These are phyloP conservation scores for Zaprionus camerounensis DNA, from an alignment of 1,140 invertebrate species.

Conservation along the genomic window DNA sequence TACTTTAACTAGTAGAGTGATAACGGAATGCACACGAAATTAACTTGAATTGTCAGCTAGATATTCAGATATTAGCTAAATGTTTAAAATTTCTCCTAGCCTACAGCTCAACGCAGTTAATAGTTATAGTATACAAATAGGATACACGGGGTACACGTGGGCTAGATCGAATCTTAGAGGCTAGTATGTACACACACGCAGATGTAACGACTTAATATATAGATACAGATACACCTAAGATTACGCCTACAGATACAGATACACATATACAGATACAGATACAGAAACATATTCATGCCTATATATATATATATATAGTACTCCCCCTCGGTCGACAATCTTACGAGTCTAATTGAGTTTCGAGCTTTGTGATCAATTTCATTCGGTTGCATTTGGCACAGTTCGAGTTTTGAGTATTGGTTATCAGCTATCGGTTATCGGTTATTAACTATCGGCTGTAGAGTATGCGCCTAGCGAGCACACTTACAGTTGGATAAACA, in stretches of 20 bases:
- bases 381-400: constrained; percentile 65
- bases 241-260: background rate
- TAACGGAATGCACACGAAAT: constrained; percentile 22
- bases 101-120: constrained; percentile 43
- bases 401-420: constrained; percentile 28
- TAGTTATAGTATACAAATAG: constrained; percentile 25
- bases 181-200: constrained; percentile 54
- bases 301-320: background rate
- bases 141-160: constrained; percentile 20
- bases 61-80: constrained; percentile 44
- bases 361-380: constrained; percentile 57
- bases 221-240: background rate
- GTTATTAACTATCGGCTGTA: background rate
- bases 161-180: constrained; percentile 31
- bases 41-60: constrained; percentile 25
- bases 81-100: constrained; percentile 71
- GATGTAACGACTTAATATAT: constrained; percentile 19
- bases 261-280: background rate
- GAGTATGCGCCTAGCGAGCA: background rate
- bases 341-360: constrained; percentile 64
- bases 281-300: background rate
- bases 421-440: constrained; percentile 9
- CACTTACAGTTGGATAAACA: constrained; percentile 28
- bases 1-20: constrained; percentile 1
- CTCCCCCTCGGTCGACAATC: constrained; percentile 30